Base-by-base conservation (phyloP, 2,113 vertebrate genomes). In the Xiphophorus hellerii region DNA sequence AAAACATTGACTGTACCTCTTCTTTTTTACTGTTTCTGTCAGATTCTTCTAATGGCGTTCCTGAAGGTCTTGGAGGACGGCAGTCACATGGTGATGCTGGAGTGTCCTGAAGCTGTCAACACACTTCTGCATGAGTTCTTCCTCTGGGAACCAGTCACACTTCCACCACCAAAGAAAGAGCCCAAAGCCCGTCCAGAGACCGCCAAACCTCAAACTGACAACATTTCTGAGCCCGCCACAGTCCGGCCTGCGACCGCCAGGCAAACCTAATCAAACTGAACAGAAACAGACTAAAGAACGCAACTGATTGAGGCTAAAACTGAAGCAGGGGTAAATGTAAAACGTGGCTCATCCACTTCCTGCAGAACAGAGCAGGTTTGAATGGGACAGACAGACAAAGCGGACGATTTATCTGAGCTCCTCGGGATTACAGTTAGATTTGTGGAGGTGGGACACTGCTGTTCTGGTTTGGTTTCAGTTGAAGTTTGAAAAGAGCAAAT, bases 31-130 rank as follows among this genome's bases (percentile, higher is more conserved):
- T 58, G 20, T 74, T 17, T 76, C 22, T 67, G 37, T 70, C 92
- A 99, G 98, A 99, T 99, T 87, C 95, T 99, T 62, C 93, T 99
- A 5, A 92, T 99, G 69, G 96, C 96, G 4, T 99, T 98, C 91
- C 94, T 99, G 76, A 99, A 99, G 88, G 94, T 98, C 66, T 96
- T 99, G n/a, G 96, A 98, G 0, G 97, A 99, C 27, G 98, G 97
- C 71, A 99, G 98, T 90, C 98, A 99, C 94, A 99, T 99, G 97
- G 94, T 99, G 81, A 99, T 99, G 98, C 94, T 99, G 89, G 98
- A 99, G 91, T 99, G 97, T 74, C 97, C 98, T 0, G 97, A 99
- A 76, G 94, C 95, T 0, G 97, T 99, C 69, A 99, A 99, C 94
- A 98, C 97, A 0, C 95, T 99, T 71, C 94, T 99, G 76, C 97